These are phyloP conservation scores for Myiotriccus ornatus DNA, from an alignment of 2,797 vertebrate genomes.

Conservation along the genomic window DNA sequence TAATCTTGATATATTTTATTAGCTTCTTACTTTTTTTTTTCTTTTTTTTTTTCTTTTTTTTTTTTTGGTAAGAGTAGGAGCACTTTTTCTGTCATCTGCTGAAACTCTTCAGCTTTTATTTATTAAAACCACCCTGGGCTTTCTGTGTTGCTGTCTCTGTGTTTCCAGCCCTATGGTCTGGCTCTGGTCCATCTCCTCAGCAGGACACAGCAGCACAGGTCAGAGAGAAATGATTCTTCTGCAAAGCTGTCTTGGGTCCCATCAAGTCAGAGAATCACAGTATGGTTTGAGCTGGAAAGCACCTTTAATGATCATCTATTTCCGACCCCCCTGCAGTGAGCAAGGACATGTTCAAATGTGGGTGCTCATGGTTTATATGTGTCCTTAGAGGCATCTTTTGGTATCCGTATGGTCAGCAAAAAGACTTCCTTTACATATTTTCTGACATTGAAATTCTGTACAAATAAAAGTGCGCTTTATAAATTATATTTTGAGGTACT, in stretches of 20 bases:
- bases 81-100: background rate
- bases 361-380: background rate
- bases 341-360: background rate
- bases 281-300: background rate
- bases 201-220: too few relatives aligned
- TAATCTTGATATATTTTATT: conserved; percentile 19
- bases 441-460: background rate
- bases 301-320: background rate
- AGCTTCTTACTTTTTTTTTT: background rate
- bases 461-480: background rate
- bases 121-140: background rate
- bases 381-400: background rate
- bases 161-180: background rate
- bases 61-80: background rate
- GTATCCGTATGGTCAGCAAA: background rate
- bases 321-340: background rate
- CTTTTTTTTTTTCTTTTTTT: background rate
- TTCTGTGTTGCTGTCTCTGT: background rate
- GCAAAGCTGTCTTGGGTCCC: background rate
- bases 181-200: background rate
- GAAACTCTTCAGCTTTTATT: background rate
- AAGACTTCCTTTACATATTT: background rate
- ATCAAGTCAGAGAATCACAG: background rate
- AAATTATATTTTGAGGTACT: background rate
- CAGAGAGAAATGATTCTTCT: background rate